A percentile compares a stretch with the other conserved stretches of the same genome.
phyloP scores from a whole-genome alignment of 2,797 vertebrate species.

The Pterois miles region DNA sequence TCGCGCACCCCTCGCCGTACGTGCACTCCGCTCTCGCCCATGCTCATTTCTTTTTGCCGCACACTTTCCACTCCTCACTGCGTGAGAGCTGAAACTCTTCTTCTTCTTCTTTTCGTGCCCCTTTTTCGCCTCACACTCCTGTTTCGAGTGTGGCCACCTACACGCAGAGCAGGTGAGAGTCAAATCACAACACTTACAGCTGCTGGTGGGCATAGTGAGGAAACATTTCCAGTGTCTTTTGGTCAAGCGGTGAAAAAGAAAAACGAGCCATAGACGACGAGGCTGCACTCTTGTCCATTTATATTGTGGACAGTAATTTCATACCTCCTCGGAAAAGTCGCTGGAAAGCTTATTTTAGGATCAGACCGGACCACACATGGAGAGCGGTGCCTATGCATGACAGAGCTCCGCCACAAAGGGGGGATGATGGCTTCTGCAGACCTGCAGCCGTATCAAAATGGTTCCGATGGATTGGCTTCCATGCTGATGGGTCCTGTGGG shows the following conservation, averaged over 20 bases:
- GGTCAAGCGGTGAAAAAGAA: conserved; percentile 33
- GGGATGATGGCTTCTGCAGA: conserved; percentile 58
- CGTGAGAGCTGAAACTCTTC: conserved; percentile 19
- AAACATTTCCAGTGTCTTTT: conserved; percentile 28
- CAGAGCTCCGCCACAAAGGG: conserved; percentile 44
- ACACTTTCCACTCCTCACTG: conserved; percentile 18
- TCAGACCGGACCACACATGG: conserved; percentile 61
- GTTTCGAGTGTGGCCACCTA: conserved; percentile 15
- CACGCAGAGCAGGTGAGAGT: conserved; percentile 35
- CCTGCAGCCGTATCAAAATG: conserved; percentile 66
- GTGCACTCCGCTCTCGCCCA: conserved; percentile 10
- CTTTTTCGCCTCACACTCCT: background rate
- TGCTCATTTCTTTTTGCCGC: conserved; percentile 16
- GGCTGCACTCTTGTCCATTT: conserved; percentile 49
- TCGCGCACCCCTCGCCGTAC: conserved; percentile 32
- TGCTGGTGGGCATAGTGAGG: conserved; percentile 8
- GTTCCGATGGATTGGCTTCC: conserved; percentile 65
- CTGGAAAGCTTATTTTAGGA: conserved; percentile 62
- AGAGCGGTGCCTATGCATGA: conserved; percentile 48
- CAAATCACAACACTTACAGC: conserved; percentile 5
- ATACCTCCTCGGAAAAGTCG: conserved; percentile 53
- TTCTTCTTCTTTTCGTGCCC: background rate
- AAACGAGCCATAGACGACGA: conserved; percentile 15
- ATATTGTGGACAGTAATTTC: conserved; percentile 64
- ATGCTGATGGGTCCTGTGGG: conserved; percentile 57